Evolutionary conservation across 2,888 invertebrate genomes (phyloP), one percentile per base, ranked within the genome.

Genomic region (Ochropleura plecta): DNA sequence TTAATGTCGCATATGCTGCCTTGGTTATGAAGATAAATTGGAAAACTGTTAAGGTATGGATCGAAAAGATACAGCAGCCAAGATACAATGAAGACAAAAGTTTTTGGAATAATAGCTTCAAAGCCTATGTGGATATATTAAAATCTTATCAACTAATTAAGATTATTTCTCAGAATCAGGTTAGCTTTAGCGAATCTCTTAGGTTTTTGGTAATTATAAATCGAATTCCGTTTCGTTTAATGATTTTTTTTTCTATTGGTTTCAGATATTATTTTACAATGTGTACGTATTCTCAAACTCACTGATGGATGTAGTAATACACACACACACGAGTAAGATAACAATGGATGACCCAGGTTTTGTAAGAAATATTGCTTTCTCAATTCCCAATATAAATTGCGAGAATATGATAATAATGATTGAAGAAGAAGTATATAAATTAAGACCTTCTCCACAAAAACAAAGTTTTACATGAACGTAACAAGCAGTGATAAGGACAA

Each of bases 251-350:
- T 62, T 62, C n/a, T 62, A 3, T 62, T 44, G 12, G 44, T 62
- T 62, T 78, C 64, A 78, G 77, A 72, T 78, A 60, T 42, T 77
- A 30, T 77, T 77, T 77, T 77, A 72, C 44, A 53, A 78, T 40
- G 4, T 77, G 5, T 78, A 77, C 12, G 65, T 78, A 42, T 77
- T 77, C 48, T 53, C 59, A 14, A 77, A 77, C 6, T 7, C 53
- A 0, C 30, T 77, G 5, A 0, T 72, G 42, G 77, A 77, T 60
- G 0, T 65, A 53, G n/a, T 8, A 3, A 65, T 77, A 44, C 77
- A 77, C 44, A 48, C 53, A 65, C 64, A 78, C 16, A 18, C 51
- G 4, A 49, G 53, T 40, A 77, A 12, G n/a, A 78, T 77, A 18
- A 60, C 42, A 30, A 44, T 49, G 10, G 72, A 65, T n/a, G 48